A percentile compares a stretch with the other conserved stretches of the same genome.
phyloP scores from a whole-genome alignment of 2,113 vertebrate genomes.

The Corythornis vintsioides region DNA sequence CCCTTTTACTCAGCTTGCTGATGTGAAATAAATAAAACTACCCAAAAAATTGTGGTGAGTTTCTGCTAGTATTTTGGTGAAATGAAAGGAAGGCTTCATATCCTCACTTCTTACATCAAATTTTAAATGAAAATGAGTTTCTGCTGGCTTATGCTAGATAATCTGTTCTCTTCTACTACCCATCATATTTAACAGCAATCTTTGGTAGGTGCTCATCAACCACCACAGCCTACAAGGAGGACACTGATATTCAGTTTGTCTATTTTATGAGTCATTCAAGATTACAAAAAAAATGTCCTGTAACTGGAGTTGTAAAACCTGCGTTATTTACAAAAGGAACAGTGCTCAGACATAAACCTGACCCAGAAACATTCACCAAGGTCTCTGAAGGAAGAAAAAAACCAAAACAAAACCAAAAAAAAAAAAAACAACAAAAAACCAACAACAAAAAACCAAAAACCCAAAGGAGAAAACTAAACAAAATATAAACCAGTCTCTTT shows the following conservation, averaged over 20 bases:
- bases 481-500: background rate
- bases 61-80: background rate
- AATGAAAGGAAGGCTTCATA: background rate
- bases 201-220: background rate
- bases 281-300: background rate
- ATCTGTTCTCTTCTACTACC: background rate
- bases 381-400: background rate
- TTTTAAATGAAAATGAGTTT: background rate
- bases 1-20: background rate
- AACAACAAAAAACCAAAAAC: too few relatives aligned
- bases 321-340: background rate
- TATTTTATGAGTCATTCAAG: background rate
- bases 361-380: background rate
- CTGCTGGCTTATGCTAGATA: background rate
- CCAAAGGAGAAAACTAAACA: background rate
- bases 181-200: background rate
- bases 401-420: too few relatives aligned
- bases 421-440: too few relatives aligned
- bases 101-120: background rate
- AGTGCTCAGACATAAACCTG: background rate
- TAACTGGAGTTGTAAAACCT: background rate
- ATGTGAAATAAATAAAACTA: background rate
- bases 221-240: background rate
- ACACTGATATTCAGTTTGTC: background rate
- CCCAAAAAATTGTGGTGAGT: background rate